Evolutionary conservation across 2,113 vertebrate genomes (phyloP).

Genomic region (Stigmatopora nigra): DNA sequence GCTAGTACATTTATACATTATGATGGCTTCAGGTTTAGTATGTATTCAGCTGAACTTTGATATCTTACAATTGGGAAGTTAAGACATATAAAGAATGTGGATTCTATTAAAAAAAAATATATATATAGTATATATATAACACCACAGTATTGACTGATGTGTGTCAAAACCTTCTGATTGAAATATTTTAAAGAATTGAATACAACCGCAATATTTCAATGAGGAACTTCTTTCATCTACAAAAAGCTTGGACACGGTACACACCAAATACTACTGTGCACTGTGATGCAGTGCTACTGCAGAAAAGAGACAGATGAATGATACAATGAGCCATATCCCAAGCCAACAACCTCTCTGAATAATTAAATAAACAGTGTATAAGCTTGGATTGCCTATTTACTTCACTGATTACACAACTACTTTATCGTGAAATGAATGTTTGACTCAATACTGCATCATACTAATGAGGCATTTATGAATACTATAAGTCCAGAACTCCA

Average conservation of each 20-base stretch:
- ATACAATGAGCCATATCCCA: slow-evolving; percentile 23
- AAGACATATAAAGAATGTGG: no score
- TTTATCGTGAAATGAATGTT: background rate
- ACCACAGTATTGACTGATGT: no score
- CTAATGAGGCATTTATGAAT: background rate
- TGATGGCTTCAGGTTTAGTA: background rate
- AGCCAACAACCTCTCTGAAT: slow-evolving; percentile 2
- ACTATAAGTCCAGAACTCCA: background rate
- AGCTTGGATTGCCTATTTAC: no score
- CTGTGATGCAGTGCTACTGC: slow-evolving; percentile 28
- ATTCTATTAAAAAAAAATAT: no score
- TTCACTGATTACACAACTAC: background rate
- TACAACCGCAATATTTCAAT: slow-evolving; percentile 26
- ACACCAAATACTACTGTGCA: slow-evolving; percentile 26
- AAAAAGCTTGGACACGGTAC: slow-evolving; percentile 17
- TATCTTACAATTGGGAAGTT: background rate
- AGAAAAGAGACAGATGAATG: slow-evolving; percentile 21
- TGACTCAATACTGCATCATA: background rate
- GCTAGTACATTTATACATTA: slow-evolving; percentile 6
- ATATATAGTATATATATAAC: no score
- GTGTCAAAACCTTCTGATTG: no score
- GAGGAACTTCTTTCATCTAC: slow-evolving; percentile 18
- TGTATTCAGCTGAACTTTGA: background rate
- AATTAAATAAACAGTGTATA: slow-evolving; percentile 3
- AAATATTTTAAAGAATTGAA: slow-evolving; percentile 5